A percentile compares a stretch with the other conserved stretches of the same genome.
Conservation (phyloP, 2,113 vertebrate genomes). For the Orcinus orca region DNA sequence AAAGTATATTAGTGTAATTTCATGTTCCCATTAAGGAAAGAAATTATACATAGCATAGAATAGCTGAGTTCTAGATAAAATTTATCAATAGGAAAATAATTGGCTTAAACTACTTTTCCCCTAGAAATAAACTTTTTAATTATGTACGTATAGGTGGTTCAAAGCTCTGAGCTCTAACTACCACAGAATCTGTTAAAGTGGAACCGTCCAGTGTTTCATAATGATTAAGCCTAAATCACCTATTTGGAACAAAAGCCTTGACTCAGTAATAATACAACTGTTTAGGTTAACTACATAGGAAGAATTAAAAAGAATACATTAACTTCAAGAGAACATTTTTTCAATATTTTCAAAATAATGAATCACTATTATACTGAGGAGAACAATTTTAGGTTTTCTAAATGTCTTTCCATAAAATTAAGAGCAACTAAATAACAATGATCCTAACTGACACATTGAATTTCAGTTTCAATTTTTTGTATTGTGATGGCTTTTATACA, state of each 20-base stretch:
- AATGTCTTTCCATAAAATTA: slow-evolving; percentile 20
- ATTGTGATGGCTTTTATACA: neutral
- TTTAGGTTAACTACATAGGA: neutral
- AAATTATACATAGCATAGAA: neutral
- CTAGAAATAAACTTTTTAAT: slow-evolving; percentile 16
- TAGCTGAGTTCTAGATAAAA: neutral
- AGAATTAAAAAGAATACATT: slow-evolving; percentile 5
- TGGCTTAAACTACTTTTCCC: neutral
- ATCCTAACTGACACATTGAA: neutral
- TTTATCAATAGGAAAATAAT: neutral
- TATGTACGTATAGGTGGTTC: neutral
- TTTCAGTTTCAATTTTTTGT: slow-evolving; percentile 10
- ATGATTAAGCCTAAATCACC: slow-evolving; percentile 17
- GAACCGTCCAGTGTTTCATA: neutral
- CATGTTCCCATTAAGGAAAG: neutral
- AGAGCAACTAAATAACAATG: neutral
- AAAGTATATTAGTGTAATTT: neutral
- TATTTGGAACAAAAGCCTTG: neutral
- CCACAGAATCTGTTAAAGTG: neutral
- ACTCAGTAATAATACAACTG: neutral
- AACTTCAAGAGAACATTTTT: slow-evolving; percentile 15
- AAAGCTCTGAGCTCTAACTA: neutral
- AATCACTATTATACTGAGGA: neutral
- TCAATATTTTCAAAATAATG: slow-evolving; percentile 40
- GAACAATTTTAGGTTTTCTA: slow-evolving; percentile 31